A percentile compares a stretch with the other conserved stretches of the same genome.
These are phyloP conservation scores for Jordanella pulchra DNA, from an alignment of 2,797 vertebrate genomes.

Conservation along the genomic window DNA sequence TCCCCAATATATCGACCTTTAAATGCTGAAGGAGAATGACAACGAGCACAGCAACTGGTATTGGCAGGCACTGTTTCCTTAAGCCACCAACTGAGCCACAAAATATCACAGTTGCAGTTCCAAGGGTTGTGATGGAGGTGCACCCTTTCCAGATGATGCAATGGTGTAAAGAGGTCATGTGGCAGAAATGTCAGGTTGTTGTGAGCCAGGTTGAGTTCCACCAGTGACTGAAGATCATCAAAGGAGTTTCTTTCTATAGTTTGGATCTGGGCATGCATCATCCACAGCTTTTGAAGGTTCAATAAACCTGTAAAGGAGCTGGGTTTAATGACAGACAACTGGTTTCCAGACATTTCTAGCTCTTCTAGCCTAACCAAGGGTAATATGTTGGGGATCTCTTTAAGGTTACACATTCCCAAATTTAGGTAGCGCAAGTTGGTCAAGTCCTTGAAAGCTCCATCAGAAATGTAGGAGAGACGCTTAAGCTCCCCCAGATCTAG, in stretches of 20 bases:
- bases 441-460: conserved; percentile 97
- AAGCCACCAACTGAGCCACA: conserved; percentile 99
- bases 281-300: conserved; percentile 98
- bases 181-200: conserved; percentile 98
- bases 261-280: conserved; percentile 99
- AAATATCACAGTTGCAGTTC: conserved; percentile 99
- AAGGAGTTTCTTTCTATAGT: conserved; percentile 98
- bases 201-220: conserved; percentile 98
- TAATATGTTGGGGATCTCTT: conserved; percentile 97
- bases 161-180: conserved; percentile 96
- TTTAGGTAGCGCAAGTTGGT: conserved; percentile 98
- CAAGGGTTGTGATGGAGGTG: conserved; percentile 98
- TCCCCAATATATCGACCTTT: conserved; percentile 98
- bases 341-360: conserved; percentile 98
- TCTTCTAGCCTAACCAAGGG: conserved; percentile 95
- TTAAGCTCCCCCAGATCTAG: conserved; percentile 96
- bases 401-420: conserved; percentile 99
- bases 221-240: conserved; percentile 95
- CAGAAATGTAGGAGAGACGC: conserved; percentile 97
- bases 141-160: conserved; percentile 93
- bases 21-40: conserved; percentile 88
- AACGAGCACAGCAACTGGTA: conserved; percentile 96
- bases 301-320: conserved; percentile 94
- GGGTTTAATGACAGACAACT: conserved; percentile 90
- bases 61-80: conserved; percentile 97